Base-by-base conservation (phyloP, 2,888 invertebrate species). In the Latrodectus hesperus region DNA sequence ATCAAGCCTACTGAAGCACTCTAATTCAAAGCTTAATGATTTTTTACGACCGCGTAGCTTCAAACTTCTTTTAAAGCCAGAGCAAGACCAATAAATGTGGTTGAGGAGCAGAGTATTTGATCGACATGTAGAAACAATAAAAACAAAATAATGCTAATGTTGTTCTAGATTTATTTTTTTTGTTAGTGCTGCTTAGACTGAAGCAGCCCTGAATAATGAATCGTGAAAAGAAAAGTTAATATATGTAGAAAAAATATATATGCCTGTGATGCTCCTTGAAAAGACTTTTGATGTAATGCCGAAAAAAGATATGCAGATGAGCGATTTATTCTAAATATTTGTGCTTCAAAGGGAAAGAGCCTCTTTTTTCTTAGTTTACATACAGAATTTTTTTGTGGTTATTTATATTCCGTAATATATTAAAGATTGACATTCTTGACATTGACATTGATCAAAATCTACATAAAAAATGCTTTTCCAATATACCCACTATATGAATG, bases 61-160 rank as follows among this genome's bases (percentile, higher is more conserved):
- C 60, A 60, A 60, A n/a, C 60, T 60, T 60, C 38, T 60, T 60
- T 60, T 16, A 60, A 60, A 60, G 60, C 14, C 12, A 11, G 60
- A 12, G 60, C 60, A 60, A 60, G 49, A 55, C 81, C 81, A 55
- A 81, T 81, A 81, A 81, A 73, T 81, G 81, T 65, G 81, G 73
- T 73, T 74, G 38, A 11, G 74, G 11, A 12, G 65, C 52, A 53
- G 74, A 81, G 73, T 74, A 81, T 73, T 81, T 81, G 73, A 81
- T 73, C 65, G 81, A 81, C 73, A 65, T 65, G 49, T 73, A 17
- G 16, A 73, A 73, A 74, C 53, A 67, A 53, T 67, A 72, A 72
- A 60, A 74, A 60, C 26, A 22, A n/a, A 17, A 64, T 14, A 68
- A 68, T 38, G 38, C n/a, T 55, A 16, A 10, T 14, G 22, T 10